Evolutionary conservation across 2,113 vertebrate species (phyloP).

Genomic region (Microcebus jonahi): DNA sequence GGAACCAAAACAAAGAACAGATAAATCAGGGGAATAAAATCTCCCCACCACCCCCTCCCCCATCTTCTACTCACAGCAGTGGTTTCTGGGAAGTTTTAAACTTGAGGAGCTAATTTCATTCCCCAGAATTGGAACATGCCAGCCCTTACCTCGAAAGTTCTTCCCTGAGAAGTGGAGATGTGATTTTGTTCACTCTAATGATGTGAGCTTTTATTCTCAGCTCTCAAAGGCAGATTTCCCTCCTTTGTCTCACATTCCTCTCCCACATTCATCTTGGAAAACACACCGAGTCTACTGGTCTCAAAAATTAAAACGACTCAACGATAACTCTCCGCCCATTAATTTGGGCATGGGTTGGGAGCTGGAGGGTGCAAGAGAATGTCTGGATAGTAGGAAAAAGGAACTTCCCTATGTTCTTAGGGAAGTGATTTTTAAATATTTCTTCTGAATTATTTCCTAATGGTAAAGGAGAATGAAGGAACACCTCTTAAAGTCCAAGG

Average conservation of each 20-base stretch:
- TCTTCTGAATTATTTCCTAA: neutral
- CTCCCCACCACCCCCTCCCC: neutral
- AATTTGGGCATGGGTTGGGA: neutral
- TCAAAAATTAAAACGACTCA: neutral
- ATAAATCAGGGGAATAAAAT: slow-evolving; percentile 62
- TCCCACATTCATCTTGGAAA: neutral
- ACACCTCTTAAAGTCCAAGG: neutral
- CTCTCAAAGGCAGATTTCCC: neutral
- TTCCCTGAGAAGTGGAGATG: slow-evolving; percentile 1
- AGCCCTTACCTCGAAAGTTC: neutral
- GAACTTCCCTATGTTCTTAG: neutral
- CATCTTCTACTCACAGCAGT: neutral
- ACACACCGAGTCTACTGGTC: neutral
- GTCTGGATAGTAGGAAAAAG: neutral
- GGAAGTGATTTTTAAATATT: slow-evolving; percentile 9
- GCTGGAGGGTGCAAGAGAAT: neutral
- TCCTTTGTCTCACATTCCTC: neutral
- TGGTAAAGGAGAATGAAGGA: neutral
- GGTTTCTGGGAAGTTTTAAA: slow-evolving; percentile 49
- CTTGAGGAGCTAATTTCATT: slow-evolving; percentile 50
- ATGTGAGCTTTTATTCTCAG: neutral
- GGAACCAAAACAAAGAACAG: slow-evolving; percentile 76
- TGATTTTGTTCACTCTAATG: slow-evolving; percentile 18
- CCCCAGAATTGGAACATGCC: slow-evolving; percentile 32
- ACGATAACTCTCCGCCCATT: neutral